These are phyloP conservation scores for Plebejus anna DNA, from an alignment of 2,888 invertebrate genomes.

Conservation along the genomic window DNA sequence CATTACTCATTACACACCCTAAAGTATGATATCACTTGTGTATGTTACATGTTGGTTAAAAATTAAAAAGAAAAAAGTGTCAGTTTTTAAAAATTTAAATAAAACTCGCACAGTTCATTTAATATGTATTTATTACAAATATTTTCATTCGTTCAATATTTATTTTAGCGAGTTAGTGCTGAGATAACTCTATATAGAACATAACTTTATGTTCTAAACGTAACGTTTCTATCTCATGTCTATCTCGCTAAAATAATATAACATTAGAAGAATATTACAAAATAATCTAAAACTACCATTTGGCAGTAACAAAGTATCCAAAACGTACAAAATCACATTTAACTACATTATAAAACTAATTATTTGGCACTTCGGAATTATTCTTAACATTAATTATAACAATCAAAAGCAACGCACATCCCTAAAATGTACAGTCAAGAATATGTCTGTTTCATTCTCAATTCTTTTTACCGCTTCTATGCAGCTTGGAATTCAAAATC, in stretches of 20 bases:
- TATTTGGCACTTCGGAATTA: slow-evolving; percentile 29
- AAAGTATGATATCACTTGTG: too few species aligned
- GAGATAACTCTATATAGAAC: not conserved
- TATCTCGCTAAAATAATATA: not conserved
- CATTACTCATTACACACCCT: not conserved
- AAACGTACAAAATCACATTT: slow-evolving; percentile 24
- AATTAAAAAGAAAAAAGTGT: too few species aligned
- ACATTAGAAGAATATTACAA: not conserved
- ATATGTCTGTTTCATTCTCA: not conserved
- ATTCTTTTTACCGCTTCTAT: not conserved
- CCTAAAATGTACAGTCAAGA: not conserved
- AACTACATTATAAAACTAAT: slow-evolving; percentile 16
- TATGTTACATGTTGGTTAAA: too few species aligned
- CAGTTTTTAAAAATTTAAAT: not conserved
- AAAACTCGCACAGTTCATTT: not conserved
- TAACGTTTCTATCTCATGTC: not conserved
- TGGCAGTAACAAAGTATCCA: slow-evolving; percentile 26
- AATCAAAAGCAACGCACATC: not conserved
- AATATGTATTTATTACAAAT: not conserved
- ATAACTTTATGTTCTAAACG: not conserved
- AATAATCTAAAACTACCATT: slow-evolving; percentile 16
- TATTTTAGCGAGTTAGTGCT: not conserved
- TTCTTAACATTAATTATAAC: slow-evolving; percentile 11
- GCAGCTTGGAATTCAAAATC: not conserved
- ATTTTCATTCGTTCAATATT: not conserved